These are phyloP conservation scores for Leucophenga montana DNA, from an alignment of 2,888 invertebrate genomes.

Conservation along the genomic window DNA sequence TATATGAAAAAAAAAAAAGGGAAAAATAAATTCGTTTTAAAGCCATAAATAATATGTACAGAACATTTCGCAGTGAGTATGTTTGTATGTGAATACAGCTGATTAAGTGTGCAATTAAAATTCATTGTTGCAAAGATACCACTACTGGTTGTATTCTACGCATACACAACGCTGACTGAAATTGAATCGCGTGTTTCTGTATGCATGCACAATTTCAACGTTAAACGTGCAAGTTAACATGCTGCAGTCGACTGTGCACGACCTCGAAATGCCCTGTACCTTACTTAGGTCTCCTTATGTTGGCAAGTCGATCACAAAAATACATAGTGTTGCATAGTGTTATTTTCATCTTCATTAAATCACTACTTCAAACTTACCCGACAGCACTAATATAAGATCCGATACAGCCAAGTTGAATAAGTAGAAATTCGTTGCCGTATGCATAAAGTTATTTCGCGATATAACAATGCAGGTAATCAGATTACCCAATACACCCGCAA, in stretches of 20 bases:
- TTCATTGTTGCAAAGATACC: background rate
- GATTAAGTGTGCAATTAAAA: slow-evolving; percentile 2
- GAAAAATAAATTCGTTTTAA: background rate
- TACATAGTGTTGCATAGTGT: no score
- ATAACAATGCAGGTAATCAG: slow-evolving; percentile 90
- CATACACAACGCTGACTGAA: background rate
- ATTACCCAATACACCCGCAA: slow-evolving; percentile 87
- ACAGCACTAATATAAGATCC: slow-evolving; percentile 83
- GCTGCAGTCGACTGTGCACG: no score
- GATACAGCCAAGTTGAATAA: slow-evolving; percentile 89
- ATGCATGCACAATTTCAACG: no score
- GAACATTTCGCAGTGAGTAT: no score
- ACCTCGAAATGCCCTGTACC: no score
- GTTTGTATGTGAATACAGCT: background rate
- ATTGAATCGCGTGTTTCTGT: background rate
- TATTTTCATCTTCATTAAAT: no score
- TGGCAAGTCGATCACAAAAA: no score
- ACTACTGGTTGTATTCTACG: background rate
- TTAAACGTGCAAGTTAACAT: no score
- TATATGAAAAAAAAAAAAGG: slow-evolving; percentile 20
- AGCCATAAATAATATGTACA: background rate
- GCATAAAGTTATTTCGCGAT: slow-evolving; percentile 86
- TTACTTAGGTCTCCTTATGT: no score
- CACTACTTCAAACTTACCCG: slow-evolving; percentile 76
- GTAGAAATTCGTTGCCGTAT: slow-evolving; percentile 87